Base-by-base conservation (phyloP, 2,888 invertebrate genomes). In the Nineta flava region DNA sequence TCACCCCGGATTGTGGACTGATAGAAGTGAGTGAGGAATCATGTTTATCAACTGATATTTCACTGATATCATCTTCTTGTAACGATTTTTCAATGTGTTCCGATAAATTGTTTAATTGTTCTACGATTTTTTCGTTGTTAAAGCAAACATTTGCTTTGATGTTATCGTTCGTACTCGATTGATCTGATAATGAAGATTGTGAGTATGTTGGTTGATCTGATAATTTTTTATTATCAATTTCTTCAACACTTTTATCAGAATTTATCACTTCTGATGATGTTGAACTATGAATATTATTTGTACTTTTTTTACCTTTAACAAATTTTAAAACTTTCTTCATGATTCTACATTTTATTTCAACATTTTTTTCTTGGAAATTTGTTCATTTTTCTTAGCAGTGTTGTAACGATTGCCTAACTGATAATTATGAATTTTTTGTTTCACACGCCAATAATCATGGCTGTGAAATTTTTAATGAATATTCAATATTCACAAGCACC, bases 261-360 rank as follows among this genome's bases (percentile, higher is more conserved):
- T 46, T 32, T 32, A 21, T 17, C 7, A 26, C 13, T 26, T 26
- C 46, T 32, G 17, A 32, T 13, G 17, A 19, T 15, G 16, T 40
- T 40, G 40, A 26, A 7, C 7, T 26, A 7, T 26, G 26, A 38
- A 13, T 38, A 26, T 15, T 26, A 15, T 13, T 17, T n/a, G 15
- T 21, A 26, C 19, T 40, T 40, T 15, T 40, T 41, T 48, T 48
- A 3, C 26, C 31, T 40, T 48, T 48, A 7, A 48, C 48, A 41
- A 48, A 48, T 48, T 48, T 48, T 10, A 48, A 17, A 16, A 48
- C 48, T 41, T 40, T 38, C 38, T 48, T 48, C 48, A 48, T 48
- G 12, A n/a, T n/a, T 32, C 17, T 35, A 32, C 3, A 10, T 44
- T 19, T 44, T 21, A 44, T 26, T 26, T 26, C 7, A 26, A 26